Evolutionary conservation across 2,888 invertebrate species (phyloP).

Genomic region (Tinea semifulvella): DNA sequence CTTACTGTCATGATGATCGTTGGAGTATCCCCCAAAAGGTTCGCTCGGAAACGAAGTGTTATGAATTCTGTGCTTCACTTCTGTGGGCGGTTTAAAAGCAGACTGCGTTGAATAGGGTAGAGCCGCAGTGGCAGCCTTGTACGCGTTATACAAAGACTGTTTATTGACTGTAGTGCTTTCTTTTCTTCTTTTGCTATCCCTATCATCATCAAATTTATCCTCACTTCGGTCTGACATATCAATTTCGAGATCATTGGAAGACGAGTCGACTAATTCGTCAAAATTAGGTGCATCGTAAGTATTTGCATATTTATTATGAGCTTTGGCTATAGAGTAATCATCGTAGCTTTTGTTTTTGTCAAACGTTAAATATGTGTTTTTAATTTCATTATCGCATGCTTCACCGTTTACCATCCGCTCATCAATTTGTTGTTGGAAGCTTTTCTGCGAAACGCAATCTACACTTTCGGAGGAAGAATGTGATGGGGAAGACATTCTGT

Average conservation of each 20-base stretch:
- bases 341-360: slow-evolving; percentile 49
- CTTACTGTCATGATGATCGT: slow-evolving; percentile 53
- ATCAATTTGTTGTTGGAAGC: slow-evolving; percentile 59
- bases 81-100: slow-evolving; percentile 81
- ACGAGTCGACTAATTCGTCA: slow-evolving; percentile 79
- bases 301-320: slow-evolving; percentile 57
- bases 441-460: slow-evolving; percentile 70
- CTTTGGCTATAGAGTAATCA: slow-evolving; percentile 37
- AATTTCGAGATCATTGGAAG: slow-evolving; percentile 80
- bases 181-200: slow-evolving; percentile 55
- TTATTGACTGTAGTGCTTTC: slow-evolving; percentile 59
- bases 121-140: slow-evolving; percentile 62
- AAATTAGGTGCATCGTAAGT: slow-evolving; percentile 79
- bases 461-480: slow-evolving; percentile 68
- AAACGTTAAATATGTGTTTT: slow-evolving; percentile 28
- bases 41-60: slow-evolving; percentile 65
- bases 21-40: slow-evolving; percentile 78
- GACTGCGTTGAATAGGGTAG: slow-evolving; percentile 79
- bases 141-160: slow-evolving; percentile 63
- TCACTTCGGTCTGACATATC: slow-evolving; percentile 78
- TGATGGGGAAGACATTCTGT: slow-evolving; percentile 69
- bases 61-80: slow-evolving; percentile 66
- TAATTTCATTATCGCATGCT: slow-evolving; percentile 30
- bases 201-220: slow-evolving; percentile 70
- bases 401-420: slow-evolving; percentile 35